Percentiles rank a stretch among this genome's conserved stretches.
These are phyloP conservation scores for Anguilla obscura DNA, from an alignment of 2,797 vertebrate species.

Conservation along the genomic window DNA sequence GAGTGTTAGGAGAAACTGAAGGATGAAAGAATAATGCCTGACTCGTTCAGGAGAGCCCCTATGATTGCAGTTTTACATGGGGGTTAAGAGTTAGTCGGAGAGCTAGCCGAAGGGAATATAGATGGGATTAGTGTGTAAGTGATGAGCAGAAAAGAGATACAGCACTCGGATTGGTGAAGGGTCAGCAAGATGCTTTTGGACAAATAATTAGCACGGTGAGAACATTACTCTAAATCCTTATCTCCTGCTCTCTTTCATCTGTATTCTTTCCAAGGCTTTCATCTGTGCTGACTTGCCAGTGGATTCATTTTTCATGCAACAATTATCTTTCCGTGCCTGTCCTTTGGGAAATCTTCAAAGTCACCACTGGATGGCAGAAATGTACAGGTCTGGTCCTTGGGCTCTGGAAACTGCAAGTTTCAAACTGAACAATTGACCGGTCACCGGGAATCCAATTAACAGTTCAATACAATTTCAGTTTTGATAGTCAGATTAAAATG, in stretches of 20 bases:
- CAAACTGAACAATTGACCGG: not conserved
- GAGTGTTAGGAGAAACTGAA: not conserved
- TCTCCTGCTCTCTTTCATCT: not conserved
- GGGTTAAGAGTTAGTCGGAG: not conserved
- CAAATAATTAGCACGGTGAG: not conserved
- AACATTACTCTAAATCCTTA: not conserved
- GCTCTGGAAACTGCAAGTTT: not conserved
- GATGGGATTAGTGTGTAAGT: not conserved
- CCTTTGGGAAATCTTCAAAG: not conserved
- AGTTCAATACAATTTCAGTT: not conserved
- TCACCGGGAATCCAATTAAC: not conserved
- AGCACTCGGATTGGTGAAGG: not conserved
- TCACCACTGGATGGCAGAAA: constrained; percentile 2
- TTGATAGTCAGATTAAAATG: not conserved
- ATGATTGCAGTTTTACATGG: not conserved
- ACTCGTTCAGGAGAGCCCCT: not conserved
- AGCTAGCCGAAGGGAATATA: not conserved
- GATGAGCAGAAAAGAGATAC: not conserved
- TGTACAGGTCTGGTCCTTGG: not conserved
- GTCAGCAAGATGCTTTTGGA: not conserved
- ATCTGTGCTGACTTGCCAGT: not conserved
- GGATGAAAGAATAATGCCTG: not conserved
- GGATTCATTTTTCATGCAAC: constrained; percentile 2
- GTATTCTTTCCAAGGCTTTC: not conserved
- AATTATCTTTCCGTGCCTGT: not conserved